Evolutionary conservation across 2,797 vertebrate genomes (phyloP).

Genomic region (Rhinichthys osculus): DNA sequence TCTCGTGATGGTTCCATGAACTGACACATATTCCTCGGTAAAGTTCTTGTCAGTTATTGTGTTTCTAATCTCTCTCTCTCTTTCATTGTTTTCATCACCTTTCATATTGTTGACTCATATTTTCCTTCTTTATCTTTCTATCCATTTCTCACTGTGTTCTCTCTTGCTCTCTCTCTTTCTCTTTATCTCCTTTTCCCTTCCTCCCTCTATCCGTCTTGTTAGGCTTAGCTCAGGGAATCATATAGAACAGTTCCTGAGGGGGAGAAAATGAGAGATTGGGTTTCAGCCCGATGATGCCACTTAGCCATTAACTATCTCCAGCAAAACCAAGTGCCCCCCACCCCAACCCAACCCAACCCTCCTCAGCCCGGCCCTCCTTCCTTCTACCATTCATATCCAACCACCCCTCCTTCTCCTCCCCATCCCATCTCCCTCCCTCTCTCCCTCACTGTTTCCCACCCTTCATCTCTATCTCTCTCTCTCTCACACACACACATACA

Average conservation of each 20-base stretch:
- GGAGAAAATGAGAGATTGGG: conserved; percentile 75
- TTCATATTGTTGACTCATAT: conserved; percentile 50
- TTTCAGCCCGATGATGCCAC: conserved; percentile 89
- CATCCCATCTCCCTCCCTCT: conserved; percentile 50
- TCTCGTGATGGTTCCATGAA: conserved; percentile 3
- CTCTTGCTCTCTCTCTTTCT: conserved; percentile 16
- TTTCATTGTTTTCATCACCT: conserved; percentile 30
- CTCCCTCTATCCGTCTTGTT: conserved; percentile 58
- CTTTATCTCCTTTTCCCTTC: conserved; percentile 45
- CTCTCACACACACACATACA: conserved; percentile 49
- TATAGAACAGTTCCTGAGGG: conserved; percentile 81
- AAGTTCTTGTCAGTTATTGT: conserved; percentile 1
- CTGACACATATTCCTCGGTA: background rate
- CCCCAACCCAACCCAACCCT: conserved; percentile 15
- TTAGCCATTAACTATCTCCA: conserved; percentile 76
- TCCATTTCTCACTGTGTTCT: conserved; percentile 26
- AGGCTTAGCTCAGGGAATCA: conserved; percentile 79
- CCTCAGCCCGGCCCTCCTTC: conserved; percentile 54
- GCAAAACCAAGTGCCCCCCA: conserved; percentile 58
- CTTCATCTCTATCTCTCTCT: conserved; percentile 56
- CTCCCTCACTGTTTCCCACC: conserved; percentile 38
- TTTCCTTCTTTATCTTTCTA: conserved; percentile 15
- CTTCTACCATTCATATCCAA: conserved; percentile 67
- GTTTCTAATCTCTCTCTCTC: conserved; percentile 33
- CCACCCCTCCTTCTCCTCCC: conserved; percentile 51